phyloP scores from a whole-genome alignment of 1,140 invertebrate species.

The Hycleus phaleratus region DNA sequence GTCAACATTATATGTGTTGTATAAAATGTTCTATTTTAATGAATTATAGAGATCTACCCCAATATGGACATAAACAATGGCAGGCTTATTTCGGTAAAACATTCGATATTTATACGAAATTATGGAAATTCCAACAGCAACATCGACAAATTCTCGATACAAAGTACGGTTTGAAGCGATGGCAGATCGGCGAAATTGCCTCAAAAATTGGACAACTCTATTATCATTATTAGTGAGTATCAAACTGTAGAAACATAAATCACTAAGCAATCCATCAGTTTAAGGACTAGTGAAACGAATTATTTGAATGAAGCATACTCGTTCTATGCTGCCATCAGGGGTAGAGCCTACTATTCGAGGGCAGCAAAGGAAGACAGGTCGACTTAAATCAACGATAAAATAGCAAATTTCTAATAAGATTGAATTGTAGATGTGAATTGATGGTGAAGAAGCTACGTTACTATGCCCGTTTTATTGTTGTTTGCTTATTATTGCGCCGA shows the following conservation, averaged over 20 bases:
- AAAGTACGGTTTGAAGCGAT: conserved; percentile 92
- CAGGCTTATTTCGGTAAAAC: conserved; percentile 95
- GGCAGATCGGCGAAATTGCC: conserved; percentile 98
- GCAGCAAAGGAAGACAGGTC: conserved; percentile 87
- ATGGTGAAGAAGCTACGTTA: conserved; percentile 98
- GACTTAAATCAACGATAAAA: neutral
- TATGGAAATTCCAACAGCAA: conserved; percentile 98
- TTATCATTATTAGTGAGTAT: conserved; percentile 94
- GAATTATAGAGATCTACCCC: conserved; percentile 78
- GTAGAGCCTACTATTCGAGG: conserved; percentile 88
- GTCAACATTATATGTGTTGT: neutral
- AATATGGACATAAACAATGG: conserved; percentile 97
- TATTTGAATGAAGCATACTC: conserved; percentile 94
- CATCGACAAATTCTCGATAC: conserved; percentile 85
- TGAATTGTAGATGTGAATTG: conserved; percentile 66
- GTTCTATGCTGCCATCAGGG: conserved; percentile 92
- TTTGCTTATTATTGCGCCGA: conserved; percentile 88
- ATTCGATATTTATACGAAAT: conserved; percentile 96
- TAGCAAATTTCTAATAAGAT: neutral
- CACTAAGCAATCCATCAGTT: conserved; percentile 44
- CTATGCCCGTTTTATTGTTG: conserved; percentile 94
- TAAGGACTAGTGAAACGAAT: conserved; percentile 91
- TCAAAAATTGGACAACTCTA: conserved; percentile 98
- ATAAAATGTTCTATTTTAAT: neutral
- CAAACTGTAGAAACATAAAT: neutral